These are phyloP conservation scores for Acanthiza pusilla DNA, from an alignment of 2,797 vertebrate species.

Conservation along the genomic window DNA sequence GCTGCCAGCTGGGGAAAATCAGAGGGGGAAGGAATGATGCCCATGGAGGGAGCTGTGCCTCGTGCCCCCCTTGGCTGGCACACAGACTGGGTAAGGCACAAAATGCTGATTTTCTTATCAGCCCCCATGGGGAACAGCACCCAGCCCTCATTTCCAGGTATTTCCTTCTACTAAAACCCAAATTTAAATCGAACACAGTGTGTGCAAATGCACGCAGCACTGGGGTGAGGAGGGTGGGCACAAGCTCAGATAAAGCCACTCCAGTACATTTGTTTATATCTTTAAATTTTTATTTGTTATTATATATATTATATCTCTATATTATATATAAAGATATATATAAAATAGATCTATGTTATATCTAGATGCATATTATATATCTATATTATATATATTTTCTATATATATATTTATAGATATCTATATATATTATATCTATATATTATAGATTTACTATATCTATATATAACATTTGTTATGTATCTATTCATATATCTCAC, in stretches of 20 bases:
- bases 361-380: too few species aligned
- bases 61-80: not conserved
- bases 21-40: not conserved
- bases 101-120: not conserved
- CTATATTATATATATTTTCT: too few species aligned
- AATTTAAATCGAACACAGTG: not conserved
- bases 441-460: too few species aligned
- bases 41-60: not conserved
- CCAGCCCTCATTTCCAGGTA: not conserved
- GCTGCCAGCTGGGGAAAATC: not conserved
- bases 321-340: too few species aligned
- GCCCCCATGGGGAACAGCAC: not conserved
- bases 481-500: not conserved
- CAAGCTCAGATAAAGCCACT: not conserved
- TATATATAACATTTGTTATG: too few species aligned
- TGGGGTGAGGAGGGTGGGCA: too few species aligned
- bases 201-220: not conserved
- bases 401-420: too few species aligned
- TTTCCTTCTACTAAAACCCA: not conserved
- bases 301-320: too few species aligned
- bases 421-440: too few species aligned
- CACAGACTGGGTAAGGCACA: not conserved
- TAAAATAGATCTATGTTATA: too few species aligned
- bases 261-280: not conserved
- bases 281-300: too few species aligned